Conservation (phyloP, 2,797 vertebrate genomes). For the Coilia nasus region DNA sequence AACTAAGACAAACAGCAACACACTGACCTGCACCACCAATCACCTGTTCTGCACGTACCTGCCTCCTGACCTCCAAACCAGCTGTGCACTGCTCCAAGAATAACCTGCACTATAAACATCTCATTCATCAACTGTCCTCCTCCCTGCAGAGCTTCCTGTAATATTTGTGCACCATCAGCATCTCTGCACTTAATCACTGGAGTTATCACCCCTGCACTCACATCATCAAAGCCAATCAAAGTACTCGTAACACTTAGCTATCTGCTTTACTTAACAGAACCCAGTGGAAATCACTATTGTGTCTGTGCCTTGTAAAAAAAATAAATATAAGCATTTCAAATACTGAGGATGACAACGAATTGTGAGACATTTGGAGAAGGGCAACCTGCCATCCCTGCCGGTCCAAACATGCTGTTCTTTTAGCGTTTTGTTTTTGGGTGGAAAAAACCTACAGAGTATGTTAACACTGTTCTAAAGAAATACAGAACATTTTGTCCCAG, state of each 20-base stretch:
- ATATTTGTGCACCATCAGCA: too few relatives aligned
- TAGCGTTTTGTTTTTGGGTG: not conserved
- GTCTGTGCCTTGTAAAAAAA: too few relatives aligned
- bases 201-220: too few relatives aligned
- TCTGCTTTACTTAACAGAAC: too few relatives aligned
- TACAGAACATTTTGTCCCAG: conserved; percentile 43
- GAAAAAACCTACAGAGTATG: conserved; percentile 10
- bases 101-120: not conserved
- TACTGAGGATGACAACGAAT: not conserved
- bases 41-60: not conserved
- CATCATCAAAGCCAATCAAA: too few relatives aligned
- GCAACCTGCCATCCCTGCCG: not conserved
- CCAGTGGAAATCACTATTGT: too few relatives aligned
- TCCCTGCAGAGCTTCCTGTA: not conserved
- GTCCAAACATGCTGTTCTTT: not conserved
- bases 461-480: not conserved
- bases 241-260: too few relatives aligned
- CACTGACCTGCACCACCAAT: not conserved
- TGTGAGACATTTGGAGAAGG: not conserved
- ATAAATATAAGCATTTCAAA: not conserved
- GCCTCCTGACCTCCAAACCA: not conserved
- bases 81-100: not conserved
- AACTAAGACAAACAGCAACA: not conserved
- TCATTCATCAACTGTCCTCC: not conserved
- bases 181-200: too few relatives aligned